Base-by-base conservation (phyloP, 2,113 vertebrate genomes). In the Cyprinodon brontotheroides region DNA sequence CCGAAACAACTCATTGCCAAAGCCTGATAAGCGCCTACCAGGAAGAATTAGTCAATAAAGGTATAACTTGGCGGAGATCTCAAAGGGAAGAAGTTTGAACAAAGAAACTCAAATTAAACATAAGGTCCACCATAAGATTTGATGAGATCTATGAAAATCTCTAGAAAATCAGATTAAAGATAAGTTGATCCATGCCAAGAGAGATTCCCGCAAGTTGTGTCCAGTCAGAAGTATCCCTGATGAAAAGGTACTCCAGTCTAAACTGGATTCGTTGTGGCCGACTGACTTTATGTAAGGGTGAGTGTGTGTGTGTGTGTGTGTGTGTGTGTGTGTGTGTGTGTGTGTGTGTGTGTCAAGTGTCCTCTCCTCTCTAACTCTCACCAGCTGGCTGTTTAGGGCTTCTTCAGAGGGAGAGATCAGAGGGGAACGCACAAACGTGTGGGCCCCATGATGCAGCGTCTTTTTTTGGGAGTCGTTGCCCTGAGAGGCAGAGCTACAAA, bases 1-100 rank as follows among this genome's bases (percentile, higher is more conserved):
- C 98, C 98, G 74, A 99, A 99, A 76, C 91, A 95, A 86, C 96
- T 98, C 97, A 98, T 98, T 89, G 88, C 92, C 38, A 9, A 77
- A 70, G 66, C 1, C 13, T 65, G 60, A 53, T 29, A 1, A 37
- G 38, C 1, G 10, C 37, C 38, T 12, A 62, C 20, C 3, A 41
- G 17, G 64, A 6, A 61, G 61, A 41, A 1, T 62, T 50, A 41
- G 7, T 65, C 68, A 22, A 71, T 50, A 61, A 53, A 11, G 40
- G 48, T 70, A 0, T 45, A 14, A 63, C 17, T 17, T 43, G 15
- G 8, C 17, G 63, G 37, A 9, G 45, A 68, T 4, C 61, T 65
- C 60, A 66, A 73, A 83, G 61, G 29, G 0, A 77, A 75, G 61
- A 37, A 0, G 15, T 65, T 11, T 37, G 15, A 13, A 14, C 6